phyloP scores from a whole-genome alignment of 2,797 vertebrate species.

The Sebastes cheni region DNA sequence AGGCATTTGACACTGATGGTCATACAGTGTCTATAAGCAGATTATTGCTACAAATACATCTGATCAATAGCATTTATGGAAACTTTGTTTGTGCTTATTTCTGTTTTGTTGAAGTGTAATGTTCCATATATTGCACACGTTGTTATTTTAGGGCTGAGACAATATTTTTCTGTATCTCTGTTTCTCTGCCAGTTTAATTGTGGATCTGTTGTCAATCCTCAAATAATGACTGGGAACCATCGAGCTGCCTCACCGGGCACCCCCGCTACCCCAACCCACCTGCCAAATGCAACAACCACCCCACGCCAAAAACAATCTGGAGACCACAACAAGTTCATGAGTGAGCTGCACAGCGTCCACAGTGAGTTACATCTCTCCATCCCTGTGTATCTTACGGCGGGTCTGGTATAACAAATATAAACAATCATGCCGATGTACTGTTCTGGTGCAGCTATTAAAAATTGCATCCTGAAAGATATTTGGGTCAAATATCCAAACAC shows the following conservation, averaged over 20 bases:
- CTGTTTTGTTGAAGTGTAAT: not conserved
- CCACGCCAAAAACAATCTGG: constrained; percentile 41
- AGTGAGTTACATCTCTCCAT: constrained; percentile 67
- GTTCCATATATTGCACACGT: not conserved
- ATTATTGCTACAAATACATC: constrained; percentile 54
- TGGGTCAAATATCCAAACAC: not conserved
- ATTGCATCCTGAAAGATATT: not conserved
- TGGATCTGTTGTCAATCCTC: constrained; percentile 5
- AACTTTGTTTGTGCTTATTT: constrained; percentile 7
- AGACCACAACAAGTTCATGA: constrained; percentile 74
- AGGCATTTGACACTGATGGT: constrained; percentile 61
- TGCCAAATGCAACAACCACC: constrained; percentile 42
- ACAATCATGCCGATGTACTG: not conserved
- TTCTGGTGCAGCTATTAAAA: not conserved
- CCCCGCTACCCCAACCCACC: constrained; percentile 1
- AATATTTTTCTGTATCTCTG: not conserved
- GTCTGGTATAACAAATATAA: not conserved
- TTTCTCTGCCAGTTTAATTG: constrained; percentile 28
- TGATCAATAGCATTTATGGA: constrained; percentile 45
- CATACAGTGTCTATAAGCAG: constrained; percentile 48
- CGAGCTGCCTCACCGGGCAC: constrained; percentile 28
- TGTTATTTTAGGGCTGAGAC: not conserved
- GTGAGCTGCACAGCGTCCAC: constrained; percentile 67
- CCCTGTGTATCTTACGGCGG: not conserved
- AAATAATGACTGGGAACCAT: constrained; percentile 66